Base-by-base conservation (phyloP, 2,888 invertebrate species). In the Andrena trimmerana region DNA sequence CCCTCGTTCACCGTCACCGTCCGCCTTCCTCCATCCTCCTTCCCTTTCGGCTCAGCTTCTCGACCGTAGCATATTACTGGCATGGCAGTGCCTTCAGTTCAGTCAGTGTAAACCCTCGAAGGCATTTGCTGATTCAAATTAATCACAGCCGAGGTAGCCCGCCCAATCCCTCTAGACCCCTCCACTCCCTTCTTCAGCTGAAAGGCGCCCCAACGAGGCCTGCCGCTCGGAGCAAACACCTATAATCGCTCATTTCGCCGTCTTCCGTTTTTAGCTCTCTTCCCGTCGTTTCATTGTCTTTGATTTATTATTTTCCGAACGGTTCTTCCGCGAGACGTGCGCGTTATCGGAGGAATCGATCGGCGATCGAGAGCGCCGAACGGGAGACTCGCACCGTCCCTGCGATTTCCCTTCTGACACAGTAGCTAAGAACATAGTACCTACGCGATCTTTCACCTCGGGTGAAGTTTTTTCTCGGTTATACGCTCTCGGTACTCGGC, bases 91-190 rank as follows among this genome's bases (percentile, higher is more conserved):
- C 88, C 91, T 91, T 91, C 90, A 87, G 90, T 85, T 91, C 90
- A 86, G 81, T 90, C 89, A 88, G 79, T 87, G 89, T 91, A 91
- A 92, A 93, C 92, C 93, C 93, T 92, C 90, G 88, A 86, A 92
- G 91, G 93, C 90, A 93, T 94, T 94, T 93, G 93, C 92, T 91
- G 92, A 93, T 93, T 94, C 93, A 93, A 94, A 94, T 94, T 94
- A 94, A 94, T 94, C 94, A 94, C 93, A 91, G 91, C 93, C 91
- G 88, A 86, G 89, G 84, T 89, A 87, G 88, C 86, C 83, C 66
- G 66, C 70, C 86, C 84, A 78, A 80, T 67, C 78, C 84, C 84
- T 76, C 78, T 59, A 54, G 57, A 65, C 65, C 57, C 74, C 57
- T 27, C 33, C 69, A 52, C 63, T 31, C 62, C 66, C 57, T 50